These are phyloP conservation scores for Chiroxiphia lanceolata DNA, from an alignment of 2,797 vertebrate genomes.

Conservation along the genomic window DNA sequence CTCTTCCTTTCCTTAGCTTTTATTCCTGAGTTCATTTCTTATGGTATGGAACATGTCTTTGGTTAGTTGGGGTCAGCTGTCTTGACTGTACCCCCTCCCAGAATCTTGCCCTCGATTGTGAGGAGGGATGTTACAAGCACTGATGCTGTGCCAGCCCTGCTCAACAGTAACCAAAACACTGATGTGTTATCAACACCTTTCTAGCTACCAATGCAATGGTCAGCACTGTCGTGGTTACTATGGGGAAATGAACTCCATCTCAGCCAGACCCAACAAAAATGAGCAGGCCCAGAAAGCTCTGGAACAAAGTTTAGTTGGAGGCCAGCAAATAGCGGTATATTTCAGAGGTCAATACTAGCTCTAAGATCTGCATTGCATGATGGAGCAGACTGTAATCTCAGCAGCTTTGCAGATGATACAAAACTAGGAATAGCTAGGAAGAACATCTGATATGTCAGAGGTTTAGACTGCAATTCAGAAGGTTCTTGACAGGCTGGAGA, in stretches of 20 bases:
- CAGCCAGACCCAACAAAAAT: background rate
- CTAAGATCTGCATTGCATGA: background rate
- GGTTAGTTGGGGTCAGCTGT: background rate
- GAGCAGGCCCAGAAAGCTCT: background rate
- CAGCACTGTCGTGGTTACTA: background rate
- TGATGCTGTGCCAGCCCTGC: background rate
- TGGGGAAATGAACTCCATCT: background rate
- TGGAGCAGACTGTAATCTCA: background rate
- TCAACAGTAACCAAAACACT: background rate
- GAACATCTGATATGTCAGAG: background rate
- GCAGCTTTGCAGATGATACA: background rate
- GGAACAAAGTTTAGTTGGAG: background rate
- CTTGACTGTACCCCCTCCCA: background rate
- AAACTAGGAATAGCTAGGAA: background rate
- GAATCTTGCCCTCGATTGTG: background rate
- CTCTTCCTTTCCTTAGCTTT: background rate
- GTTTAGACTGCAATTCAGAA: background rate
- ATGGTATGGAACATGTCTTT: background rate
- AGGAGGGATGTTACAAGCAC: background rate
- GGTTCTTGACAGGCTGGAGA: background rate
- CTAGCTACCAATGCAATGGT: background rate
- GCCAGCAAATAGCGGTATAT: background rate
- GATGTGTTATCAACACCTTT: background rate
- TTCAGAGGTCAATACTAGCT: background rate
- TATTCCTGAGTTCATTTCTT: background rate